phyloP scores from a whole-genome alignment of 2,797 vertebrate genomes.

The Vipera ursinii region DNA sequence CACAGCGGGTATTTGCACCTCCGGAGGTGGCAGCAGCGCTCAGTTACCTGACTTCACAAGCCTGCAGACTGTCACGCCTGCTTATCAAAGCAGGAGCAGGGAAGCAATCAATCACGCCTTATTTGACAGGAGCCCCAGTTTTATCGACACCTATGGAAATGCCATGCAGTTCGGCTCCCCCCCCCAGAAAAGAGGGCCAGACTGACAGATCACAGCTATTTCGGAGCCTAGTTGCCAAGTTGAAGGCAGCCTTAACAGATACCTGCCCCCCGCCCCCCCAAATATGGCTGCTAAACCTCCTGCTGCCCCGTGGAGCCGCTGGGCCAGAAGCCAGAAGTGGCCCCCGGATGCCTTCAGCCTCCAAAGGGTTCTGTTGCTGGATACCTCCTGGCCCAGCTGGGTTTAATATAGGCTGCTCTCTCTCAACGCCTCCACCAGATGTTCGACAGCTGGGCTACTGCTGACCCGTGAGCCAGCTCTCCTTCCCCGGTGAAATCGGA shows the following conservation, averaged over 20 bases:
- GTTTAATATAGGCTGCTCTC: not conserved
- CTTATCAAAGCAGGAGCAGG: slow-evolving; percentile 57
- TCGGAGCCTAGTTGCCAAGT: slow-evolving; percentile 60
- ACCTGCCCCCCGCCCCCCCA: slow-evolving; percentile 1
- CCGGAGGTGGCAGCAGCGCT: slow-evolving; percentile 9
- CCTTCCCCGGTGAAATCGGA: not conserved
- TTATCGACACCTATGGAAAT: slow-evolving; percentile 71
- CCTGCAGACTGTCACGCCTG: slow-evolving; percentile 58
- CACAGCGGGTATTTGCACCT: slow-evolving; percentile 29
- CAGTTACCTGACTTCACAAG: slow-evolving; percentile 26
- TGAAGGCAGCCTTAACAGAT: slow-evolving; percentile 34
- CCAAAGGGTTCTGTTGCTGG: not conserved
- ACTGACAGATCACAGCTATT: slow-evolving; percentile 63
- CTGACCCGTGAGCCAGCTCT: not conserved
- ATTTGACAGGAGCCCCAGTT: slow-evolving; percentile 66
- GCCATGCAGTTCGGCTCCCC: slow-evolving; percentile 57
- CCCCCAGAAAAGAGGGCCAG: slow-evolving; percentile 13
- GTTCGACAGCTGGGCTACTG: not conserved
- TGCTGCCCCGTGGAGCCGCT: slow-evolving; percentile 11
- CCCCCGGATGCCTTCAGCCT: not conserved
- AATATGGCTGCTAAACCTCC: not conserved
- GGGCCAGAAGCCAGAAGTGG: rapidly evolving
- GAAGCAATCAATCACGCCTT: slow-evolving; percentile 69
- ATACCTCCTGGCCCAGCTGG: slow-evolving; percentile 12
- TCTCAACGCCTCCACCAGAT: slow-evolving; percentile 24